Evolutionary conservation across 2,113 vertebrate species (phyloP).

Genomic region (Potamarius usumacintae): DNA sequence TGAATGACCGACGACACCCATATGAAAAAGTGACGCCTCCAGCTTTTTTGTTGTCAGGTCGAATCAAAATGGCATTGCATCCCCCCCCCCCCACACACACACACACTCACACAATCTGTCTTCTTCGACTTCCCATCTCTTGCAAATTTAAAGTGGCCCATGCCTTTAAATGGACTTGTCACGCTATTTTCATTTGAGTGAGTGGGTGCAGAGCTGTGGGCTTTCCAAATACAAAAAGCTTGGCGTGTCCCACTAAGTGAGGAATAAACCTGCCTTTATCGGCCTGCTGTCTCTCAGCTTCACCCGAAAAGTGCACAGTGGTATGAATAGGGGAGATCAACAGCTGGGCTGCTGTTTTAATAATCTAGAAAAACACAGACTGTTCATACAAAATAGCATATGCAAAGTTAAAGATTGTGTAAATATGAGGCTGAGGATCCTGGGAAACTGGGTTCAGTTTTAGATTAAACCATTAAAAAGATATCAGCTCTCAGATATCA

Average conservation of each 20-base stretch:
- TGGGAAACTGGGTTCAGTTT: not conserved
- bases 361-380: not conserved
- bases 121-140: constrained; percentile 35
- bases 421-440: not conserved
- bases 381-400: not conserved
- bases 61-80: constrained; percentile 48
- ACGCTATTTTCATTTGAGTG: constrained; percentile 45
- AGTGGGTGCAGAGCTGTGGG: constrained; percentile 36
- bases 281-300: constrained; percentile 24
- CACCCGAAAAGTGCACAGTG: not conserved
- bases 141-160: constrained; percentile 50
- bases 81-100: not conserved
- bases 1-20: constrained; percentile 61
- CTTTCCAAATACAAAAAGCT: constrained; percentile 36
- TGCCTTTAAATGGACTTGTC: constrained; percentile 48
- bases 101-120: constrained; percentile 16
- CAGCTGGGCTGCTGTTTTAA: constrained; percentile 20
- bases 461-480: not conserved
- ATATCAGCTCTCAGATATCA: too few species aligned
- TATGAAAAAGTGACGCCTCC: constrained; percentile 52
- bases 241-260: constrained; percentile 15
- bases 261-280: constrained; percentile 27
- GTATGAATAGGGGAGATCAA: not conserved
- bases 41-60: constrained; percentile 48
- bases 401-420: not conserved